Conservation (phyloP, 2,797 vertebrate genomes). For the Oreochromis mossambicus region DNA sequence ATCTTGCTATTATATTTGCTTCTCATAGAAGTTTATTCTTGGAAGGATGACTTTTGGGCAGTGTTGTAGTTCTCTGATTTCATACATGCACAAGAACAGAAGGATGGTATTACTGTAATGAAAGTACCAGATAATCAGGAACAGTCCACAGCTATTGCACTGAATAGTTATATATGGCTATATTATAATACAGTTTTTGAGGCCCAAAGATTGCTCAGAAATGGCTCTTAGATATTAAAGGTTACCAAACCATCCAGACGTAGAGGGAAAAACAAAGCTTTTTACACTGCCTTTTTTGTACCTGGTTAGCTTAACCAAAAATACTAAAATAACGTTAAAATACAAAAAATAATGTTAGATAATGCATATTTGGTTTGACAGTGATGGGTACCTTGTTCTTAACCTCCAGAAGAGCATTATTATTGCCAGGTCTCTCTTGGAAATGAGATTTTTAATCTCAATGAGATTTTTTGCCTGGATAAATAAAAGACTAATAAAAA, state of each 20-base stretch:
- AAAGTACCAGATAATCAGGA: background rate
- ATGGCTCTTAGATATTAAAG: background rate
- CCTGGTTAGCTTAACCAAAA: background rate
- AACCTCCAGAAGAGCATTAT: background rate
- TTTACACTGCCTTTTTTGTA: background rate
- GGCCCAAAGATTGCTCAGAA: background rate
- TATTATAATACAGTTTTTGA: background rate
- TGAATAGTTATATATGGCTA: background rate
- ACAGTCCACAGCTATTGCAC: background rate
- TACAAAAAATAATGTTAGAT: no score
- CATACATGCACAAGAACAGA: background rate
- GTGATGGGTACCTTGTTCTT: no score
- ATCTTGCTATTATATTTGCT: background rate
- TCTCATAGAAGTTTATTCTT: background rate
- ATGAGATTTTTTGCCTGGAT: background rate
- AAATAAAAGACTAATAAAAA: background rate
- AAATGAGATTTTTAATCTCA: background rate
- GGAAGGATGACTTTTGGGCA: background rate
- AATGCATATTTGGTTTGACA: no score
- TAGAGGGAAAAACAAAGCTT: background rate
- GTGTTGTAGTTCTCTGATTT: background rate
- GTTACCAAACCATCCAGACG: background rate
- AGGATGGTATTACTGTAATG: background rate
- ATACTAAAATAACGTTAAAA: background rate
- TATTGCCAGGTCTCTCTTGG: background rate